phyloP scores from a whole-genome alignment of 2,888 invertebrate genomes.

The Gnatocerus cornutus region DNA sequence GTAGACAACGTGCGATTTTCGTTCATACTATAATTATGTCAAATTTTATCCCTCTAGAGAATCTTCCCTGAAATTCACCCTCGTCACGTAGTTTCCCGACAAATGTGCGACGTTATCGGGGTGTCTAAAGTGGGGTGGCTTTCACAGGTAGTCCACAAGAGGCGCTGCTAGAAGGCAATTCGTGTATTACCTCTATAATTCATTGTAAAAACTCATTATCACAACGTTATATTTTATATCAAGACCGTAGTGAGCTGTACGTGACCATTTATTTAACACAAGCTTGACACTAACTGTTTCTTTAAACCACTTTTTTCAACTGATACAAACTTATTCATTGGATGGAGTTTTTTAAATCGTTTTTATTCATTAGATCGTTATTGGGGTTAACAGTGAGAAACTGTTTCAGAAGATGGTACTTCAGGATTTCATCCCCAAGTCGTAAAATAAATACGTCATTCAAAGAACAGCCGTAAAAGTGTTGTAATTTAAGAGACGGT shows the following conservation, averaged over 20 bases:
- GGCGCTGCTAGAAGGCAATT: neutral
- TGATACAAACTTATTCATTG: conserved; percentile 23
- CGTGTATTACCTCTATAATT: conserved; percentile 30
- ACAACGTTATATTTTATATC: neutral
- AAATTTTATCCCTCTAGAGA: neutral
- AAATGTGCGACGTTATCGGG: conserved; percentile 15
- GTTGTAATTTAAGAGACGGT: no score
- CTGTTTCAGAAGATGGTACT: conserved; percentile 11
- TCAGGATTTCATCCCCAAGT: neutral
- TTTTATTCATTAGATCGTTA: conserved; percentile 34
- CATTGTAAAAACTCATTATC: conserved; percentile 37
- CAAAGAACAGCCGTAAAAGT: neutral
- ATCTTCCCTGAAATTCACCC: conserved; percentile 12
- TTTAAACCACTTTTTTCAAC: conserved; percentile 16
- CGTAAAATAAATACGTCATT: conserved; percentile 19
- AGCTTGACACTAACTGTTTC: conserved; percentile 16
- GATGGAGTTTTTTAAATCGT: neutral
- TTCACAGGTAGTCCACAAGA: neutral
- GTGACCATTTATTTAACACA: conserved; percentile 18
- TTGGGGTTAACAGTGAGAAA: conserved; percentile 29
- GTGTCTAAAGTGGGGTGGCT: neutral
- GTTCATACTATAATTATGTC: neutral
- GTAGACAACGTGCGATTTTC: neutral
- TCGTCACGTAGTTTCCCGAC: conserved; percentile 10
- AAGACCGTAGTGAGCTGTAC: conserved; percentile 8